Evolutionary conservation across 2,113 vertebrate species (phyloP).

Genomic region (Aptenodytes forsteri): DNA sequence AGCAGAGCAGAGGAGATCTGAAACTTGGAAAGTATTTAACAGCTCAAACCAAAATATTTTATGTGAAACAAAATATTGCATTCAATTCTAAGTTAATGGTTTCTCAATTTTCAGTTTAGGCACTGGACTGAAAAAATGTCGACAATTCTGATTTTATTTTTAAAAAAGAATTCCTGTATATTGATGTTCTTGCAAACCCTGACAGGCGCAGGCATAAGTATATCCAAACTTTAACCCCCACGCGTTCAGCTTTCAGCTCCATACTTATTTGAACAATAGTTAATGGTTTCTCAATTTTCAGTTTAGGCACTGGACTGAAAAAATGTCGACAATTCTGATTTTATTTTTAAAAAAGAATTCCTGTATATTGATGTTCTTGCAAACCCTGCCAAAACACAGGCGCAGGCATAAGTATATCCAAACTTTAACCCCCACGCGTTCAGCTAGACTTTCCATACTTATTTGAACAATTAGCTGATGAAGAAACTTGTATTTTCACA

Average conservation of each 20-base stretch:
- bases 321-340: background rate
- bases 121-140: background rate
- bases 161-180: background rate
- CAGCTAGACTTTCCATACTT: background rate
- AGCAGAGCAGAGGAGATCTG: slow-evolving; percentile 11
- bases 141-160: background rate
- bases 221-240: background rate
- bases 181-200: background rate
- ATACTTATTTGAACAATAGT: background rate
- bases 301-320: background rate
- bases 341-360: background rate
- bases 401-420: background rate
- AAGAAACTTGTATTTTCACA: background rate
- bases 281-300: background rate
- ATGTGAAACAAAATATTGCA: background rate
- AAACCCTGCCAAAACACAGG: background rate
- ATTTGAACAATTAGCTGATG: background rate
- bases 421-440: background rate
- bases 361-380: background rate
- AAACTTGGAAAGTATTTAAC: slow-evolving; percentile 16
- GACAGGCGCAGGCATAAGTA: background rate
- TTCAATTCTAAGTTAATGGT: background rate
- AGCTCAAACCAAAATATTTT: slow-evolving; percentile 35
- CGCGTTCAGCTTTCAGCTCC: background rate
- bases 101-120: background rate